Percentiles rank a stretch among this genome's conserved stretches.
phyloP scores from a whole-genome alignment of 2,113 vertebrate genomes.

The Percopsis transmontana region DNA sequence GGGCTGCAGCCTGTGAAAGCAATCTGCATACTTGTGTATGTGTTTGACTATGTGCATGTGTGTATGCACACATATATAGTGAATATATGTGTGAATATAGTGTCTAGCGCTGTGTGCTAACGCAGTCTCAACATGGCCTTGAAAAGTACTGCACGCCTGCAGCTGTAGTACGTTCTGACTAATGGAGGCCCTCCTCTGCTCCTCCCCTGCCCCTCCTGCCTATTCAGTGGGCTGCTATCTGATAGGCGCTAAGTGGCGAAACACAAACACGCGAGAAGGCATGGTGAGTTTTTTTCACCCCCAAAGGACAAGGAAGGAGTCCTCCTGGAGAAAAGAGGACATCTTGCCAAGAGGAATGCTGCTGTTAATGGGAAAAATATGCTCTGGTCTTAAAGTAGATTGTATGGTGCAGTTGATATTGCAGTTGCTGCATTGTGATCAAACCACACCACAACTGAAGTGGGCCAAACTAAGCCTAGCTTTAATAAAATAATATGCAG shows the following conservation, averaged over 20 bases:
- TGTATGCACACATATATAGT: background rate
- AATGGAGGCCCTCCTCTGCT: conserved; percentile 22
- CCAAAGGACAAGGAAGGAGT: conserved; percentile 14
- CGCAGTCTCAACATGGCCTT: conserved; percentile 15
- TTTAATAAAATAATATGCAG: background rate
- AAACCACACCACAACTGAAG: conserved; percentile 7
- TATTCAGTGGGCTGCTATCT: conserved; percentile 59
- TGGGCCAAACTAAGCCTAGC: background rate
- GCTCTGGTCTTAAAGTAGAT: conserved; percentile 16
- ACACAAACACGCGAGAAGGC: conserved; percentile 58
- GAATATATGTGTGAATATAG: background rate
- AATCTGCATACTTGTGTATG: background rate
- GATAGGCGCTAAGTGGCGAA: conserved; percentile 65
- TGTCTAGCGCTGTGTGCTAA: background rate
- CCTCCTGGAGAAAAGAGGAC: conserved; percentile 7
- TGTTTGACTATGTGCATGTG: background rate
- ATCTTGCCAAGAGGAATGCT: conserved; percentile 40
- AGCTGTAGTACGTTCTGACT: conserved; percentile 2
- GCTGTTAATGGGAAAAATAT: conserved; percentile 3
- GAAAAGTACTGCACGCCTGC: conserved; percentile 22
- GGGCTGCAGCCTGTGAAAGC: conserved; percentile 1
- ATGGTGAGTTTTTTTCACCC: conserved; percentile 11
- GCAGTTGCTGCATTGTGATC: background rate
- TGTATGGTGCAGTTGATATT: conserved; percentile 1
- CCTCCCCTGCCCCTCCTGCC: conserved; percentile 20